A percentile compares a stretch with the other conserved stretches of the same genome.
Conservation (phyloP, 1,140 invertebrate species). For the Drosophila lacertosa region DNA sequence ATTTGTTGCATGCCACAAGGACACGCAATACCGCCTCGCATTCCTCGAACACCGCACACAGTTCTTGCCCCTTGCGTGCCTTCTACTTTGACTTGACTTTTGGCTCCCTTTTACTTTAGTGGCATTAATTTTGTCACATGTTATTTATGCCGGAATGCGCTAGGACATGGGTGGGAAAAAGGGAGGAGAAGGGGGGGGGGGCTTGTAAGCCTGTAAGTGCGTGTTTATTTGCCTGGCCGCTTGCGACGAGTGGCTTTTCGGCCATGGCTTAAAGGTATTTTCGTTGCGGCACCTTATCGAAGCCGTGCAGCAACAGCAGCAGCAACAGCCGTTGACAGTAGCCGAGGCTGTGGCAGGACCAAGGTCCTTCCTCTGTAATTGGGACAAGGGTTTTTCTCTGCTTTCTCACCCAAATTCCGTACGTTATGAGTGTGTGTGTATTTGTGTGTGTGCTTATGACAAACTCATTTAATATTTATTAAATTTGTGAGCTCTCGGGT, state of each 20-base stretch:
- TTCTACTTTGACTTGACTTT: conserved; percentile 42
- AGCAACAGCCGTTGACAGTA: conserved; percentile 35
- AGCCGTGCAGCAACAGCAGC: conserved; percentile 52
- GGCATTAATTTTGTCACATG: conserved; percentile 78
- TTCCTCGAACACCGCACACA: background rate
- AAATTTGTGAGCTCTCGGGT: conserved; percentile 68
- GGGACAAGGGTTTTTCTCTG: conserved; percentile 62
- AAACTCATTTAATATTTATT: conserved; percentile 81
- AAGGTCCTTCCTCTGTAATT: conserved; percentile 59
- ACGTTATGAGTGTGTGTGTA: conserved; percentile 2
- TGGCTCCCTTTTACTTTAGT: conserved; percentile 62
- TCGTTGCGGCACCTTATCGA: conserved; percentile 65
- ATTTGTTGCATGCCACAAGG: conserved; percentile 74
- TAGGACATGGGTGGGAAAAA: no score
- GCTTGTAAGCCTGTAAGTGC: conserved; percentile 66
- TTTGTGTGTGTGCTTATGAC: conserved; percentile 59
- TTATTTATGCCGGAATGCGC: conserved; percentile 55
- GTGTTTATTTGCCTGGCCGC: conserved; percentile 68
- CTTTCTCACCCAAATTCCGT: background rate
- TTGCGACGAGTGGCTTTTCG: conserved; percentile 37
- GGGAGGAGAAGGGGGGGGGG: background rate
- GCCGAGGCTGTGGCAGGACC: conserved; percentile 24
- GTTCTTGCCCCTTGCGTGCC: background rate
- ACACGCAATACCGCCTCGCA: conserved; percentile 25
- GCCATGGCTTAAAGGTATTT: conserved; percentile 63